These are phyloP conservation scores for Poeciliopsis paucimaculata DNA, from an alignment of 2,797 vertebrate species.

Conservation along the genomic window DNA sequence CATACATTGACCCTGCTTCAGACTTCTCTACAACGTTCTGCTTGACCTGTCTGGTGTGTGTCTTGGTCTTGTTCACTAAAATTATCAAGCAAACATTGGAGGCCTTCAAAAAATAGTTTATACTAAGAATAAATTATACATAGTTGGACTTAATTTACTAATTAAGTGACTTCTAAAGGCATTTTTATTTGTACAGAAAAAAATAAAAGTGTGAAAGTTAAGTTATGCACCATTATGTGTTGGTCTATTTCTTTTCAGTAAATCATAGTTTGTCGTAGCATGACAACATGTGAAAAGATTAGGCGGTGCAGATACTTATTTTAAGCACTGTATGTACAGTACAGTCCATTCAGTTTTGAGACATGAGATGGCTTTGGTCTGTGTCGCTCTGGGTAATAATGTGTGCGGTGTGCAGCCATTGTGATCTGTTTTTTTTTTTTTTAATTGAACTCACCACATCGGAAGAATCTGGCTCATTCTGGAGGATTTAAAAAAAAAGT, in stretches of 20 bases:
- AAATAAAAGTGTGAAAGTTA: not conserved
- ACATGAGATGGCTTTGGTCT: not conserved
- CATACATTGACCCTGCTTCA: not conserved
- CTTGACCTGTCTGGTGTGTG: not conserved
- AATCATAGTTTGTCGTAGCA: not conserved
- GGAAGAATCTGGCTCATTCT: not conserved
- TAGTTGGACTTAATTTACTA: not conserved
- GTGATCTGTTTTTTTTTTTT: too few species aligned
- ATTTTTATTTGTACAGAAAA: not conserved
- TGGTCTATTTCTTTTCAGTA: not conserved
- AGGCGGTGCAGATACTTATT: not conserved
- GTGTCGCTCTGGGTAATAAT: not conserved
- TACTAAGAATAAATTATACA: not conserved
- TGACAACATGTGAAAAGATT: not conserved
- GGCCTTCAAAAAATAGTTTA: not conserved
- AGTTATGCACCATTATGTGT: not conserved
- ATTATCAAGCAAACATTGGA: not conserved
- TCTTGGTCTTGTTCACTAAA: not conserved
- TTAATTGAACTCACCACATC: not conserved
- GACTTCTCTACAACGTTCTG: not conserved
- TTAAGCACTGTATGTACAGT: not conserved
- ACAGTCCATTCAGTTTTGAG: not conserved
- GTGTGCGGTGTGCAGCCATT: too few species aligned
- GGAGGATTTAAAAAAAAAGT: not conserved
- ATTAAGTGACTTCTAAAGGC: not conserved